Evolutionary conservation across 2,113 vertebrate genomes (phyloP).

Genomic region (Sylvietta virens): DNA sequence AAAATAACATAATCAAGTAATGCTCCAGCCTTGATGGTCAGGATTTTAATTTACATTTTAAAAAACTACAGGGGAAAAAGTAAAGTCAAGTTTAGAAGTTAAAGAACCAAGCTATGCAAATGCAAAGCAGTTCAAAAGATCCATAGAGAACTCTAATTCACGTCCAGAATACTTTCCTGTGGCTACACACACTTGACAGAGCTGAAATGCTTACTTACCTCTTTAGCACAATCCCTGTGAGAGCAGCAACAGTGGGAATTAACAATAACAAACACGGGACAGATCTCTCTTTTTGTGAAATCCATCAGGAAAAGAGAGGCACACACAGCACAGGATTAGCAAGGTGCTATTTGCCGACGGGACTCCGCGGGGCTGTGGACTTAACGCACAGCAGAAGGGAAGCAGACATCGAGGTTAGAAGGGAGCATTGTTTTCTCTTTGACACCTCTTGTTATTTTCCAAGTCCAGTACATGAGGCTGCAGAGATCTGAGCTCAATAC

Average conservation of each 20-base stretch:
- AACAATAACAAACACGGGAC: constrained; percentile 76
- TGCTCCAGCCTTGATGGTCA: not conserved
- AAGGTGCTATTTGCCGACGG: not conserved
- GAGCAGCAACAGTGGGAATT: constrained; percentile 79
- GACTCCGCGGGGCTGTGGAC: not conserved
- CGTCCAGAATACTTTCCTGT: not conserved
- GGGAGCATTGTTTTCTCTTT: constrained; percentile 38
- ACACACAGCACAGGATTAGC: not conserved
- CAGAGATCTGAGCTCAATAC: not conserved
- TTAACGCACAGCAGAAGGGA: constrained; percentile 72
- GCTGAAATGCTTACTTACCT: constrained; percentile 69
- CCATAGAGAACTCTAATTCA: not conserved
- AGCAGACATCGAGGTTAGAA: constrained; percentile 48
- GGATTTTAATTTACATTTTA: not conserved
- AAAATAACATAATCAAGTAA: not conserved
- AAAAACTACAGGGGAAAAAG: not conserved
- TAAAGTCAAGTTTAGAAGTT: not conserved
- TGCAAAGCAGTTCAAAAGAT: not conserved
- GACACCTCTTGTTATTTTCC: constrained; percentile 3
- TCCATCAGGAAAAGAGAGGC: constrained; percentile 67
- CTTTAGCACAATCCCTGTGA: constrained; percentile 70
- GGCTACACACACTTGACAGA: not conserved
- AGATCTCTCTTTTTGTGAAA: constrained; percentile 76
- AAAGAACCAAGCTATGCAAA: not conserved
- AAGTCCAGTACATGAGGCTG: constrained; percentile 49